Conservation (phyloP, 2,113 vertebrate genomes). For the Notarius lentiginosus region DNA sequence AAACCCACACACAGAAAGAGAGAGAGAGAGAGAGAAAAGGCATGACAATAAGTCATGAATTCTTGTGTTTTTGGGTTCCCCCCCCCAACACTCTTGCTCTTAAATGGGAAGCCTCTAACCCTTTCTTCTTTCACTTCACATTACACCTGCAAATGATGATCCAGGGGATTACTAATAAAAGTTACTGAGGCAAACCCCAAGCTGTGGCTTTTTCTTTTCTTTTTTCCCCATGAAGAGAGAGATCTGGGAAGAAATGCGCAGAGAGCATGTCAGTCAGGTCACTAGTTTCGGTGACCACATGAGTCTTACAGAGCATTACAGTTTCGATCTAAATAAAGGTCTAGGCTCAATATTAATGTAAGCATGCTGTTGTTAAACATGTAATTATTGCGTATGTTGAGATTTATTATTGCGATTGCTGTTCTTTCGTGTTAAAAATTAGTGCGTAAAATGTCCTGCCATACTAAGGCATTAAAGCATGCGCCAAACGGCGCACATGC, state of each 20-base stretch:
- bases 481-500: not conserved
- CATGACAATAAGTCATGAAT: not conserved
- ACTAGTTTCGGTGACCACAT: not conserved
- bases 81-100: not conserved
- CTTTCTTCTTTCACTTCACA: slow-evolving; percentile 19
- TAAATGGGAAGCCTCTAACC: slow-evolving; percentile 13
- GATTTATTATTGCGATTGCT: not conserved
- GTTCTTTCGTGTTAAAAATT: not conserved
- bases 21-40: not conserved
- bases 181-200: not conserved
- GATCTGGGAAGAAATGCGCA: not conserved
- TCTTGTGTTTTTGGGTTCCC: not conserved
- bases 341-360: too few relatives aligned
- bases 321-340: not conserved
- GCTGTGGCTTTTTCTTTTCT: not conserved
- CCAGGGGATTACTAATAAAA: not conserved
- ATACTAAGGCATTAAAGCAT: not conserved
- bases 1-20: not conserved
- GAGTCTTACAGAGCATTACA: not conserved
- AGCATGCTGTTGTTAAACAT: too few relatives aligned
- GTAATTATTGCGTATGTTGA: not conserved
- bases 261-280: not conserved
- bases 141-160: slow-evolving; percentile 38
- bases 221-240: not conserved
- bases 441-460: not conserved